Base-by-base conservation (phyloP, 1,140 invertebrate genomes). In the Micrasema minimum region DNA sequence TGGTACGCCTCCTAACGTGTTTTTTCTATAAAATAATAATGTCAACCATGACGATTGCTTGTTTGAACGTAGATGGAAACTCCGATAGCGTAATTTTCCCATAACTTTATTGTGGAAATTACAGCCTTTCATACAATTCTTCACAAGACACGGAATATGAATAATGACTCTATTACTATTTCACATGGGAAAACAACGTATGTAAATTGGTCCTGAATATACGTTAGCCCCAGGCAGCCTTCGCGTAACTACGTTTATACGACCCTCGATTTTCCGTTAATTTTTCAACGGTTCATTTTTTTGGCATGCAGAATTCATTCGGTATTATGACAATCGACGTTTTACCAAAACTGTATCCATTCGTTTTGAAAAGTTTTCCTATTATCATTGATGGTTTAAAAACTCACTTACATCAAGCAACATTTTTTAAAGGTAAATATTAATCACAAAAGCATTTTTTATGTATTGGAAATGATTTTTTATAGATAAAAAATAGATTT, bases 141-240 rank as follows among this genome's bases (percentile, higher is more conserved):
- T 51, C 23, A 46, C 46, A 66, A 66, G 62, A 66, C 64, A 66
- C 35, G 64, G 46, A 50, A 53, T 38, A 53, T 66, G 64, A 66
- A 22, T 66, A 31, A 66, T 66, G 64, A 18, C 46, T 35, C 12
- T 22, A 66, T 66, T 66, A 66, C 26, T 38, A 23, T 51, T 66
- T 66, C 31, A 66, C 18, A 26, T 66, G 64, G 64, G 64, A 66
- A 66, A 66, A 50, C 41, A 64, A 48, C 61, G 61, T 46, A 64
- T 64, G 61, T 14, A 26, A 31, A 64, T 48, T 48, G 38, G 23
- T 46, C 9, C 6, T 11, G 43, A 9, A 46, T 20, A 20, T 3
- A 18, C 14, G 37, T 5, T 31, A 23, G 10, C n/a, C 12, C 11
- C 31, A 16, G 51, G 26, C 51, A 4, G 23, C n/a, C 7, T 37